phyloP scores from a whole-genome alignment of 2,888 invertebrate species.

The Gandaritis pyraliata region DNA sequence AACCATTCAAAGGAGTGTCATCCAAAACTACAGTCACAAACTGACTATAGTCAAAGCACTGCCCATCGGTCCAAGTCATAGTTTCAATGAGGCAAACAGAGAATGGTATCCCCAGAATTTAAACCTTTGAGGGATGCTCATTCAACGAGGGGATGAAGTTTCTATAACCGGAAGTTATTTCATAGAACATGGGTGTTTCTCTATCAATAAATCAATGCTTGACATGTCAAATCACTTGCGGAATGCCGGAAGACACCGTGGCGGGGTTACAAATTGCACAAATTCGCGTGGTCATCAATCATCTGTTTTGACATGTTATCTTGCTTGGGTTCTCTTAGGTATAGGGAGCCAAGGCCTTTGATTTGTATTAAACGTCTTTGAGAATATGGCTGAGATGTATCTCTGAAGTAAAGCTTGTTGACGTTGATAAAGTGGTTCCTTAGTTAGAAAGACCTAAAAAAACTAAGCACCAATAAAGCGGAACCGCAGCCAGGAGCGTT shows the following conservation, averaged over 20 bases:
- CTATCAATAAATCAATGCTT: slow-evolving; percentile 30
- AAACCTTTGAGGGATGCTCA: background rate
- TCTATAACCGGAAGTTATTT: background rate
- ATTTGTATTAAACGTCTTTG: background rate
- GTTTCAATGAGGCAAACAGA: too few species aligned
- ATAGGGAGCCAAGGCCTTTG: slow-evolving; percentile 29
- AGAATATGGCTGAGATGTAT: background rate
- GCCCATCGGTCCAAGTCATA: too few species aligned
- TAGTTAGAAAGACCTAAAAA: slow-evolving; percentile 1
- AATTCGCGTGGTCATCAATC: slow-evolving; percentile 43
- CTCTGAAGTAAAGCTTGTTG: too few species aligned
- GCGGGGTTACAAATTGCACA: slow-evolving; percentile 40
- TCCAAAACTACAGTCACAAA: too few species aligned
- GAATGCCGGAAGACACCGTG: slow-evolving; percentile 30
- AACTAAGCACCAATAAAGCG: slow-evolving; percentile 4
- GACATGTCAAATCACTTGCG: slow-evolving; percentile 33
- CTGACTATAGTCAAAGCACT: too few species aligned
- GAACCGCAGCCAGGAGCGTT: slow-evolving; percentile 10
- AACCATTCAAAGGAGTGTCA: too few species aligned
- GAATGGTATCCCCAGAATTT: too few species aligned
- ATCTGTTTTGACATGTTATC: slow-evolving; percentile 37
- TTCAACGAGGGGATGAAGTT: background rate
- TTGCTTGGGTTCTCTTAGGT: slow-evolving; percentile 31
- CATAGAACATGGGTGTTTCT: background rate
- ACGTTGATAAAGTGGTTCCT: too few species aligned